Percentiles rank a stretch among this genome's conserved stretches.
Conservation (phyloP, 2,888 invertebrate genomes). For the Microctonus brassicae region DNA sequence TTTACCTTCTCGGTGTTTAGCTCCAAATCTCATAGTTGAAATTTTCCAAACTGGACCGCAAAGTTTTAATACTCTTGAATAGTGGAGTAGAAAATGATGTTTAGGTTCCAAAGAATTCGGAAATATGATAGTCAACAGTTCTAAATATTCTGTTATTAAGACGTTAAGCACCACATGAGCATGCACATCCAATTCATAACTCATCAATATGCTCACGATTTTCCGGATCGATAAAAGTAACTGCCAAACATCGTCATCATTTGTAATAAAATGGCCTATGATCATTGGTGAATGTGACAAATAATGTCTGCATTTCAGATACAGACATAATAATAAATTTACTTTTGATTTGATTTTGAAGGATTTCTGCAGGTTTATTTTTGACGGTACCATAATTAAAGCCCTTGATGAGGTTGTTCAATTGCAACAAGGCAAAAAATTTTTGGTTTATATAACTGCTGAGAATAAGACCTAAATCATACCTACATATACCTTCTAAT, state of each 20-base stretch:
- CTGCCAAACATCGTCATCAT: not conserved
- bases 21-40: slow-evolving; percentile 40
- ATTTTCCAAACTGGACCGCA: slow-evolving; percentile 40
- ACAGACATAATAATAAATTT: not conserved
- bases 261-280: not conserved
- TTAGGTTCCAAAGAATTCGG: slow-evolving; percentile 40
- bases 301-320: not conserved
- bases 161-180: no score
- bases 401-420: not conserved
- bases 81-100: slow-evolving; percentile 46
- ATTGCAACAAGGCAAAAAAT: slow-evolving; percentile 1
- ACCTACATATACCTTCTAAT: not conserved
- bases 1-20: slow-evolving; percentile 39
- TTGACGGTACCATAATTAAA: slow-evolving; percentile 11
- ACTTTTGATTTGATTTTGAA: not conserved
- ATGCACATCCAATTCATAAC: no score
- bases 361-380: slow-evolving; percentile 25
- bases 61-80: slow-evolving; percentile 27
- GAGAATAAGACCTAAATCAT: not conserved
- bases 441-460: not conserved
- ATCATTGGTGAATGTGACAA: not conserved
- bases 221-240: not conserved
- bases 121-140: slow-evolving; percentile 24
- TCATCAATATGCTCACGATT: not conserved
- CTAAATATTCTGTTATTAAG: slow-evolving; percentile 39